Percentiles rank a stretch among this genome's conserved stretches.
Evolutionary conservation across 2,113 vertebrate species (phyloP).

Genomic region (Coracopsis vasa): DNA sequence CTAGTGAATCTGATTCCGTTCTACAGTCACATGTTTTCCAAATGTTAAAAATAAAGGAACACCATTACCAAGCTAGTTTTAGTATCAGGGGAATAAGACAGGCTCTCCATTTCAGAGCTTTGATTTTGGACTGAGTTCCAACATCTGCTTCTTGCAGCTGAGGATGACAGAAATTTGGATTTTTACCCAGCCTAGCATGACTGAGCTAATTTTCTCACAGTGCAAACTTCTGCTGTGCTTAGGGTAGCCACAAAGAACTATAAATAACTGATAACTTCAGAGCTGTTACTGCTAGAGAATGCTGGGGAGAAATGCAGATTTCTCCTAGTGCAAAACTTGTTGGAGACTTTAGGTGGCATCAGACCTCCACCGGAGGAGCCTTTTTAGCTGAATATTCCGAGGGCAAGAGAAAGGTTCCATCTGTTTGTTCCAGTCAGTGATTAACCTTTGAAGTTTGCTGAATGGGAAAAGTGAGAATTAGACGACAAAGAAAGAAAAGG

Average conservation of each 20-base stretch:
- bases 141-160: rapidly evolving
- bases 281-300: background rate
- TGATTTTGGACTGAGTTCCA: background rate
- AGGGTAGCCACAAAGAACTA: background rate
- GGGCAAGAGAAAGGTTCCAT: background rate
- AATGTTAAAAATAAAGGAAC: background rate
- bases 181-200: background rate
- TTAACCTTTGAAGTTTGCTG: background rate
- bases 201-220: background rate
- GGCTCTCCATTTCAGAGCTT: background rate
- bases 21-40: background rate
- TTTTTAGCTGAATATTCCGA: background rate
- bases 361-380: background rate
- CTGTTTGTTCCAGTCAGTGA: background rate
- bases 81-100: background rate
- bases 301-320: background rate
- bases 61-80: background rate
- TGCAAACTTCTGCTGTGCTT: background rate
- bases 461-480: background rate
- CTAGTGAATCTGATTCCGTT: background rate
- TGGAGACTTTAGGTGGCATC: conserved; percentile 63
- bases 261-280: background rate
- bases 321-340: conserved; percentile 3
- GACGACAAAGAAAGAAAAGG: background rate
- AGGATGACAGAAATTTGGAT: background rate